These are phyloP conservation scores for Anarhynchus alexandrinus DNA, from an alignment of 2,113 vertebrate species.

Conservation along the genomic window DNA sequence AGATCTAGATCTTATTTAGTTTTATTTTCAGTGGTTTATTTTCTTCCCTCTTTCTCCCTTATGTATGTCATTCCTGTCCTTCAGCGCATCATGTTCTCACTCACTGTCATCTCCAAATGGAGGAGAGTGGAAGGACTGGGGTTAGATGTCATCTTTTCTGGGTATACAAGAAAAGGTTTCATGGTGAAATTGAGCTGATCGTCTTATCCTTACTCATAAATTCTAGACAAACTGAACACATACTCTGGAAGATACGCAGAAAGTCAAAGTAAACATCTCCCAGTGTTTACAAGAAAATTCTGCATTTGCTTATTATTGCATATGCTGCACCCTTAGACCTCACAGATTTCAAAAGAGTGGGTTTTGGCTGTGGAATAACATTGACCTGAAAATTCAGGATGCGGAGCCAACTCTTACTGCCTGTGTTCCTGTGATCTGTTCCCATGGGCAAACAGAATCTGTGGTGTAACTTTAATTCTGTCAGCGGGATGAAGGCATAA, in stretches of 20 bases:
- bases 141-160: background rate
- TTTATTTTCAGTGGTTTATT: background rate
- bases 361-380: background rate
- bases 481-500: background rate
- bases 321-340: background rate
- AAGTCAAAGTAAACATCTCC: background rate
- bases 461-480: background rate
- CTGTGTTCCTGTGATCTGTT: background rate
- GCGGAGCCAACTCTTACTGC: background rate
- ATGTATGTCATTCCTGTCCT: background rate
- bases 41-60: background rate
- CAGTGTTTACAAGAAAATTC: background rate
- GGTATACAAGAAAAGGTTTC: background rate
- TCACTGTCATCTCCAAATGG: background rate
- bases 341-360: background rate
- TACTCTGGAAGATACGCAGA: background rate
- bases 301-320: constrained; percentile 27
- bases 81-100: background rate
- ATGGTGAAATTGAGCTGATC: background rate
- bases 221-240: background rate
- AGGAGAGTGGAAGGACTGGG: background rate
- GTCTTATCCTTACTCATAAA: background rate
- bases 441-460: background rate
- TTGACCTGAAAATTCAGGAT: background rate
- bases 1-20: background rate